Evolutionary conservation across 2,113 vertebrate genomes (phyloP).

Genomic region (Castor canadensis): DNA sequence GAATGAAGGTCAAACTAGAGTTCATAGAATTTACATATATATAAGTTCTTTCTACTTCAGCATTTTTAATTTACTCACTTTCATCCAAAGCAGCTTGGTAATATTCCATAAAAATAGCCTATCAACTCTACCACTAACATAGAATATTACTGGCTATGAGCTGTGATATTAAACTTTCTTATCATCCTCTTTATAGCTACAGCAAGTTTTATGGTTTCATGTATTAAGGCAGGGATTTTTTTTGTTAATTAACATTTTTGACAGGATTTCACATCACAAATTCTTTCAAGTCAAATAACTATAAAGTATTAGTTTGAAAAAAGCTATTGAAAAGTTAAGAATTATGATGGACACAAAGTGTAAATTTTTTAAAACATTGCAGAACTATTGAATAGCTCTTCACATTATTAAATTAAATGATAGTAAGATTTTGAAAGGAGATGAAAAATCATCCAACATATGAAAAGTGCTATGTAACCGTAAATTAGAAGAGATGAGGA

Average conservation of each 20-base stretch:
- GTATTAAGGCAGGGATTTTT: neutral
- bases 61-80: slow-evolving; percentile 46
- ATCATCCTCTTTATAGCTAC: neutral
- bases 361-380: neutral
- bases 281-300: neutral
- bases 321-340: slow-evolving; percentile 23
- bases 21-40: slow-evolving; percentile 25
- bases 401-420: slow-evolving; percentile 6
- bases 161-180: neutral
- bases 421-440: neutral
- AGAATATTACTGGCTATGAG: neutral
- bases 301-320: neutral
- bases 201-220: neutral
- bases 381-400: neutral
- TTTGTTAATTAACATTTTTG: neutral
- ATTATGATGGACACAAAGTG: neutral
- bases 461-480: neutral
- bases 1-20: slow-evolving; percentile 58
- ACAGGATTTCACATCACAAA: neutral
- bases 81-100: neutral
- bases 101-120: slow-evolving; percentile 30
- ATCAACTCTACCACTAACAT: neutral
- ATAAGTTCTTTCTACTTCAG: slow-evolving; percentile 49
- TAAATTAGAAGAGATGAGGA: neutral
- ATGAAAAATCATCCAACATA: neutral